Evolutionary conservation across 2,113 vertebrate species (phyloP).

Genomic region (Sinocyclocheilus grahami): DNA sequence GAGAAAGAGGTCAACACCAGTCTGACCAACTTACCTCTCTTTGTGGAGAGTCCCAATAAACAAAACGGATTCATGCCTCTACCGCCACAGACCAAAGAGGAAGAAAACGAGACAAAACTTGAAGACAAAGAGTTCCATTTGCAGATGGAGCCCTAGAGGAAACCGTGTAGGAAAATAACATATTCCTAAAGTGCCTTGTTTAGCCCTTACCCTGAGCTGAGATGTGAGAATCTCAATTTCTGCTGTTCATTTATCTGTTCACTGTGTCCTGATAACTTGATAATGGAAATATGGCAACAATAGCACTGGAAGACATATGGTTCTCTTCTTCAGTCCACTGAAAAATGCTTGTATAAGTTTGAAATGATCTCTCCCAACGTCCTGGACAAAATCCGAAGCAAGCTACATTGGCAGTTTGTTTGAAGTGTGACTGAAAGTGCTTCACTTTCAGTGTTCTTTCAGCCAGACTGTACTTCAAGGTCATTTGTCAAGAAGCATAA

Average conservation of each 20-base stretch:
- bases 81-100: conserved; percentile 84
- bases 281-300: conserved; percentile 39
- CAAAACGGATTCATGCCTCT: conserved; percentile 80
- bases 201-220: conserved; percentile 48
- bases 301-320: conserved; percentile 35
- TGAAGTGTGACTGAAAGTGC: not conserved
- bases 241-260: conserved; percentile 62
- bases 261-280: conserved; percentile 64
- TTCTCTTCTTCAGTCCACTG: not conserved
- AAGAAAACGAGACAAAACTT: conserved; percentile 77
- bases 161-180: conserved; percentile 48
- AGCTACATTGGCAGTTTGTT: conserved; percentile 12
- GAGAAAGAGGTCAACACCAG: conserved; percentile 87
- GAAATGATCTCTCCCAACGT: not conserved
- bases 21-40: conserved; percentile 82
- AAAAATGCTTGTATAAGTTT: not conserved
- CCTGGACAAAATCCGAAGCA: conserved; percentile 35
- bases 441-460: not conserved
- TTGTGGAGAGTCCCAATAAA: conserved; percentile 78
- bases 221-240: conserved; percentile 38
- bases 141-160: conserved; percentile 64
- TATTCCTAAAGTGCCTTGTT: conserved; percentile 70
- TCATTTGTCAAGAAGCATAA: not conserved
- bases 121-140: conserved; percentile 76
- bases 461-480: not conserved